Evolutionary conservation across 2,113 vertebrate species (phyloP), one percentile per base, ranked within the genome.

Genomic region (Tenrec ecaudatus): DNA sequence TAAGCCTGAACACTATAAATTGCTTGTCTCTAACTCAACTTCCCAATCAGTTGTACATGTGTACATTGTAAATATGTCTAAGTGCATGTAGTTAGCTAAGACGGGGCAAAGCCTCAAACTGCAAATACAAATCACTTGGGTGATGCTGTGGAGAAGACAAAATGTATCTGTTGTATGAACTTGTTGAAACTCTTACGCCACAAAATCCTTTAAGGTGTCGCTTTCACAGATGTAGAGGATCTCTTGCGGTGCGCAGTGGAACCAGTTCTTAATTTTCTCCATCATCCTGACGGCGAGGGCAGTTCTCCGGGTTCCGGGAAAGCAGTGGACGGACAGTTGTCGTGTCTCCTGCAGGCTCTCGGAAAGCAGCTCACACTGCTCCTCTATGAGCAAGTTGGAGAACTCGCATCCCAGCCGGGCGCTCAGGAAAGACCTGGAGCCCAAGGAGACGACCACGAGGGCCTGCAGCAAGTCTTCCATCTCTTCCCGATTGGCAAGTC

Each of bases 211-310:
- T 58, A 98, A 92, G 57, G 97, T 89, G 27, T 79, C 57, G 6
- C 96, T 98, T 89, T 98, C 98, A 71, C 98, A 98, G 36, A 98
- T 86, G 40, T 98, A 98, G 86, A 98, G 98, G 76, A 98, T 96
- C 36, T 98, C 96, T 1, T 95, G 57, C 29, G 77, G 2, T 38
- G 77, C 6, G 84, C 98, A 98, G 4, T 75, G 33, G 68, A 97
- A 96, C 4, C 80, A 57, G 3, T 57, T 95, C 91, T 90, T 97
- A n/a, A 98, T 97, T 95, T 95, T 98, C 91, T 97, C 93, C 29
- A 97, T 82, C 80, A 97, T 97, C 60, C 95, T 95, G 58, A 97
- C 73, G 53, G 97, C 97, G 6, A 98, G 78, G 17, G 97, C 27
- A 14, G 98, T 98, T 94, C 97, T 98, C 64, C 98, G 97, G 43